Percentiles rank a stretch among this genome's conserved stretches.
Conservation (phyloP, 2,113 vertebrate genomes). For the Felis chaus region DNA sequence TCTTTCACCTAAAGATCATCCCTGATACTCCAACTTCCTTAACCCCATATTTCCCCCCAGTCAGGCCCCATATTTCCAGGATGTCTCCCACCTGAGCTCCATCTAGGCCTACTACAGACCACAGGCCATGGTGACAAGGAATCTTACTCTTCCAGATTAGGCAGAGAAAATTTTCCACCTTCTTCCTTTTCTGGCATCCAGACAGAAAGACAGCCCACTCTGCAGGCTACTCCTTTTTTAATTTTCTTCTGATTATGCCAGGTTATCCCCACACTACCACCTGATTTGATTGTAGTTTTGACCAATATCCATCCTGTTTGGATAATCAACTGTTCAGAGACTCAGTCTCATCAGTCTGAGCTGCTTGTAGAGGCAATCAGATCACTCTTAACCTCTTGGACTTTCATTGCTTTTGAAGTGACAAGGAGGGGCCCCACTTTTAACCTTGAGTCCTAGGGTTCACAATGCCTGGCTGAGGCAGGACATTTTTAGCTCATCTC, state of each 20-base stretch:
- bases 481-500: background rate
- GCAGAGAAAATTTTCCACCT: background rate
- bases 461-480: background rate
- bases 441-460: background rate
- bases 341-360: background rate
- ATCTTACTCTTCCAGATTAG: background rate
- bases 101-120: background rate
- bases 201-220: conserved; percentile 50
- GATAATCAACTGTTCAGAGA: conserved; percentile 20
- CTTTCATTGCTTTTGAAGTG: background rate
- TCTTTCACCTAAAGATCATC: background rate
- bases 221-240: conserved; percentile 59
- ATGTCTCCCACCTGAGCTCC: too few relatives aligned
- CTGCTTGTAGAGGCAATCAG: background rate
- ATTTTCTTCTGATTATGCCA: background rate
- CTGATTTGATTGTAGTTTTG: background rate
- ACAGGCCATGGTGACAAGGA: background rate
- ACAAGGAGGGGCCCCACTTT: background rate
- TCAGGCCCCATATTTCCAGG: background rate
- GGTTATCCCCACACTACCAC: background rate
- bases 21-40: background rate
- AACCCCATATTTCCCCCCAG: background rate
- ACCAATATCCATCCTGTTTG: conserved; percentile 42
- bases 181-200: background rate
- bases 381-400: background rate